Evolutionary conservation across 2,797 vertebrate species (phyloP).

Genomic region (Lutjanus argentimaculatus): DNA sequence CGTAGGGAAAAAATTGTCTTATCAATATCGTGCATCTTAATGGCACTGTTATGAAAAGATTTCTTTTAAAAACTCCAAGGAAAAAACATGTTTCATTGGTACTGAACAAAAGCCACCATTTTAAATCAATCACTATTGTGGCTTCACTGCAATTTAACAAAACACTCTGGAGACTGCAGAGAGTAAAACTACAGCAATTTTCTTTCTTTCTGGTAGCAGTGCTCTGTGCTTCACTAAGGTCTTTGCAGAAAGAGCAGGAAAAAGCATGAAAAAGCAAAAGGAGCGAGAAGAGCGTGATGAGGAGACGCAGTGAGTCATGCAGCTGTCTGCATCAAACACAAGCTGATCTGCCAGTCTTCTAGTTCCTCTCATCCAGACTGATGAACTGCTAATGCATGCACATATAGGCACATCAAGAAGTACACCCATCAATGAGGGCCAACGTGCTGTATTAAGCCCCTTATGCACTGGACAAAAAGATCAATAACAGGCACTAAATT

Average conservation of each 20-base stretch:
- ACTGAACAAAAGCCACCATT: constrained; percentile 47
- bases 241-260: constrained; percentile 27
- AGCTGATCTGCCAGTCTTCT: constrained; percentile 36
- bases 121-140: constrained; percentile 65
- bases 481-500: too few species aligned
- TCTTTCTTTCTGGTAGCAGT: constrained; percentile 7
- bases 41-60: constrained; percentile 35
- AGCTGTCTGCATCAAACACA: constrained; percentile 49
- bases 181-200: constrained; percentile 55
- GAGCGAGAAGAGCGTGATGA: constrained; percentile 27
- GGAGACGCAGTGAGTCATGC: constrained; percentile 45
- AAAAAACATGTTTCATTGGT: constrained; percentile 19
- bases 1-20: constrained; percentile 42
- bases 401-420: constrained; percentile 25
- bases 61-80: constrained; percentile 37
- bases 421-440: constrained; percentile 20
- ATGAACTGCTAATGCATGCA: constrained; percentile 19
- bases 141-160: constrained; percentile 61
- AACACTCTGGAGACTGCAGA: constrained; percentile 37
- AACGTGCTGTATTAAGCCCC: background rate
- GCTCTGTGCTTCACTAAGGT: constrained; percentile 21
- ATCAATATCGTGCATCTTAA: constrained; percentile 59
- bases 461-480: too few species aligned
- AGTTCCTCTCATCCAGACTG: constrained; percentile 34
- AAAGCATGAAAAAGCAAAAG: constrained; percentile 16